Evolutionary conservation across 2,113 vertebrate genomes (phyloP).

Genomic region (Oophaga pumilio): DNA sequence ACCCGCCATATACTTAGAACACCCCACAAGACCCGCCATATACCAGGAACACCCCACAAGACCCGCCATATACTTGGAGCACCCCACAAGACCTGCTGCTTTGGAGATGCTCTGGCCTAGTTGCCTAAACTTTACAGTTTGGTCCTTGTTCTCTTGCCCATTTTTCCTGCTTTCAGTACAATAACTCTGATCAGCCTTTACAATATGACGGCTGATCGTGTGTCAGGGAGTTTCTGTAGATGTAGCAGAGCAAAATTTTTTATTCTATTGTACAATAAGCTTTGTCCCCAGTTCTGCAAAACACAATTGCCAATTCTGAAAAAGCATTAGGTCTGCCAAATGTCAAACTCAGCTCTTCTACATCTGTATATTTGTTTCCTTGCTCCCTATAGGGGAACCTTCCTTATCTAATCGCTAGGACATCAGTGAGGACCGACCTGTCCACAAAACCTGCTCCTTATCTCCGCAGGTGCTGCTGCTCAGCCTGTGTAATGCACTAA

Average conservation of each 20-base stretch:
- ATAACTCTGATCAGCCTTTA: too few relatives aligned
- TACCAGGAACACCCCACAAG: too few relatives aligned
- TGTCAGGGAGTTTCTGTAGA: not conserved
- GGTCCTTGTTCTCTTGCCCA: too few relatives aligned
- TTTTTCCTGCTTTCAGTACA: too few relatives aligned
- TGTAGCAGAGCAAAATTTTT: not conserved
- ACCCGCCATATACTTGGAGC: too few relatives aligned
- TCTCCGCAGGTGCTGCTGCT: not conserved
- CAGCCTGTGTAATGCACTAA: not conserved
- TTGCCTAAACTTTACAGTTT: too few relatives aligned
- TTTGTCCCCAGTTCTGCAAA: not conserved
- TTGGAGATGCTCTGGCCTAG: too few relatives aligned
- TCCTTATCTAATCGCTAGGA: constrained; percentile 9
- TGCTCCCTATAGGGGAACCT: not conserved
- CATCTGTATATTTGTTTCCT: not conserved
- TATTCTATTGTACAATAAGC: not conserved
- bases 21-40: too few relatives aligned
- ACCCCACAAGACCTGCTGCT: too few relatives aligned
- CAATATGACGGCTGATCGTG: too few relatives aligned
- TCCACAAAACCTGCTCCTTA: not conserved
- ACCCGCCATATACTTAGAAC: too few relatives aligned
- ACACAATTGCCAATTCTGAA: not conserved
- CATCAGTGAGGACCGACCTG: not conserved
- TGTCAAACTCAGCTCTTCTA: not conserved
- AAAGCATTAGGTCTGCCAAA: not conserved